Percentiles rank a stretch among this genome's conserved stretches.
These are phyloP conservation scores for Acronicta alni DNA, from an alignment of 2,888 invertebrate genomes.

Conservation along the genomic window DNA sequence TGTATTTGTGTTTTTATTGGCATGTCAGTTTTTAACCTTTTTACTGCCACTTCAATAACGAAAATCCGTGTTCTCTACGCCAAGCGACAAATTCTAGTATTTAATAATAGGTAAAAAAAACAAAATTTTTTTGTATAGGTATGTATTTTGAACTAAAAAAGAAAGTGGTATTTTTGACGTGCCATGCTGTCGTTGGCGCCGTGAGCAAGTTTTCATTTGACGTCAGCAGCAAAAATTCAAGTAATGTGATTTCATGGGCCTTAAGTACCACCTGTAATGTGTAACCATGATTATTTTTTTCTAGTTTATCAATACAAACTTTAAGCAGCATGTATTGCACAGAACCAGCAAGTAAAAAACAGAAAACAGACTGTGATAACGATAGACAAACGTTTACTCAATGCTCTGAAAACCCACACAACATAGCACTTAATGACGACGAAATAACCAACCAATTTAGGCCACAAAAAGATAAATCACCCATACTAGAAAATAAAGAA, in stretches of 20 bases:
- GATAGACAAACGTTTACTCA: slow-evolving; percentile 54
- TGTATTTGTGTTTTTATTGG: not conserved
- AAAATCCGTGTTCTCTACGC: no score
- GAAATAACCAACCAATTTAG: slow-evolving; percentile 54
- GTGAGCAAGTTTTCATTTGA: no score
- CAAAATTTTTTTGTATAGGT: no score
- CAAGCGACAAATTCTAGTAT: no score
- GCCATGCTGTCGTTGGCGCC: no score
- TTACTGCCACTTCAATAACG: no score
- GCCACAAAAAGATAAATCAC: slow-evolving; percentile 72
- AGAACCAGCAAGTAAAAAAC: slow-evolving; percentile 76
- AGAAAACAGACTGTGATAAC: slow-evolving; percentile 63
- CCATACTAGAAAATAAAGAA: slow-evolving; percentile 82
- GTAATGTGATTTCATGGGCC: no score
- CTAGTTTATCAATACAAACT: slow-evolving; percentile 81
- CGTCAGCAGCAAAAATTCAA: no score
- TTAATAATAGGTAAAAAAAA: no score
- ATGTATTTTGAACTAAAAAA: no score
- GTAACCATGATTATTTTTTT: slow-evolving; percentile 54
- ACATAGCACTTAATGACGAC: slow-evolving; percentile 61
- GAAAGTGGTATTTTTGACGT: no score
- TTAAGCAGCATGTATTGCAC: slow-evolving; percentile 83
- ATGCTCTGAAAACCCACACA: slow-evolving; percentile 57
- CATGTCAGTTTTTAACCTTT: not conserved
- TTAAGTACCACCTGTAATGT: no score